Conservation (phyloP, 2,797 vertebrate species). For the Vespertilio murinus region DNA sequence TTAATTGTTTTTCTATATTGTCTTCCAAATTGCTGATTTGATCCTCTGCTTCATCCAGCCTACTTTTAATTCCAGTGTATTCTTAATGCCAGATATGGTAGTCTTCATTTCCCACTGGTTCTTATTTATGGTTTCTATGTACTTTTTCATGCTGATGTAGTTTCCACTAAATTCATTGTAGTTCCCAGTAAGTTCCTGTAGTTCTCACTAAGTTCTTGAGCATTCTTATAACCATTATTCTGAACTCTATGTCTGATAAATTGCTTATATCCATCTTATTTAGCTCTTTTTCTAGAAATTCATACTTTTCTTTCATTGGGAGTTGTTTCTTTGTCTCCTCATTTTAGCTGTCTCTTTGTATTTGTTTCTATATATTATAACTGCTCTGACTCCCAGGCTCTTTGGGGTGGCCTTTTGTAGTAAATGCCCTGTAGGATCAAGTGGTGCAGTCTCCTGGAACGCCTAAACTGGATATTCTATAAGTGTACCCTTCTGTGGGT, state of each 20-base stretch:
- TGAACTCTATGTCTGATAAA: neutral
- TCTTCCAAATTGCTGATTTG: neutral
- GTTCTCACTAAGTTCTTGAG: neutral
- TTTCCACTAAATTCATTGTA: neutral
- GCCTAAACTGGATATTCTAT: neutral
- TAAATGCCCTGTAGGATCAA: neutral
- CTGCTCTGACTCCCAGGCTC: neutral
- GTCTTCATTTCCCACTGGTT: neutral
- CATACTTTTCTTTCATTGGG: neutral
- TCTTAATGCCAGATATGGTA: neutral
- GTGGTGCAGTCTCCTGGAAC: neutral
- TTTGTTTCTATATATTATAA: neutral
- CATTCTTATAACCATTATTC: neutral
- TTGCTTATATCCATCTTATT: neutral
- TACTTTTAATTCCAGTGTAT: neutral
- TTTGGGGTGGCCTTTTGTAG: neutral
- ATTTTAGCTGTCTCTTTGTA: neutral
- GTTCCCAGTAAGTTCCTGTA: neutral
- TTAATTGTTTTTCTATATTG: neutral
- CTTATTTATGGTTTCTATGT: neutral
- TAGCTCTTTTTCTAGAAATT: neutral
- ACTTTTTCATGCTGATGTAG: neutral
- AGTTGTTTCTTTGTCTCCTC: neutral
- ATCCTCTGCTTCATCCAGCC: neutral
- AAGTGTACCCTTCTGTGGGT: neutral